Base-by-base conservation (phyloP, 2,797 vertebrate genomes). In the Syngnathus rostellatus region DNA sequence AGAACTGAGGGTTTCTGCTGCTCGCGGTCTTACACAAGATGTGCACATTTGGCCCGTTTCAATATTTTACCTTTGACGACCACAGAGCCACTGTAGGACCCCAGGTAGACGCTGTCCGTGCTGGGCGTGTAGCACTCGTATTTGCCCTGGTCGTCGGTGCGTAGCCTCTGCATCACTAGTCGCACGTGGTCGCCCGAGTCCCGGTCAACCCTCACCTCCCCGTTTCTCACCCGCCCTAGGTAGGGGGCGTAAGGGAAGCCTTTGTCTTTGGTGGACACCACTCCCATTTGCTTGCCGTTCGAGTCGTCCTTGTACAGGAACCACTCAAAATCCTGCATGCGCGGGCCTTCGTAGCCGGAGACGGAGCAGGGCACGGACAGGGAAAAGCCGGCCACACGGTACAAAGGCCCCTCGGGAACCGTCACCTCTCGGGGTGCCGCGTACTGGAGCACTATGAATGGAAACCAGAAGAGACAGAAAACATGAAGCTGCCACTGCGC, bases 81-180 rank as follows among this genome's bases (percentile, higher is more conserved):
- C 53, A 94, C 91, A 8, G 83, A 81, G 66, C 75, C 78, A 1
- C 93, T 95, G 85, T 96, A 96, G 85, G 85, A 93, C n/a, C 94
- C 94, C 51, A 86, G 87, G 85, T 92, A 95, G 10, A 61, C 84
- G 7, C 40, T n/a, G 67, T 95, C 94, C 0, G 94, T 95, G 80
- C 91, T 93, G 14, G 94, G 94, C 0, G 94, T 95, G 85, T 94
- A 94, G 81, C 94, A 96, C 71, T 96, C 94, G 0, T 92, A 95
- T 9, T 86, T 75, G 0, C 94, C 94, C 51, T 92, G 90, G 23
- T 96, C 94, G 14, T 94, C 93, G 4, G 81, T 37, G 1, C 88
- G 89, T 8, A 96, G 87, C 57, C 86, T 90, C 77, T 90, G 88
- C 21, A 95, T 83, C 68, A 87, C 81, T 66, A 96, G 89, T 11